Conservation (phyloP, 2,888 invertebrate genomes). For the Polymixis flavicincta region DNA sequence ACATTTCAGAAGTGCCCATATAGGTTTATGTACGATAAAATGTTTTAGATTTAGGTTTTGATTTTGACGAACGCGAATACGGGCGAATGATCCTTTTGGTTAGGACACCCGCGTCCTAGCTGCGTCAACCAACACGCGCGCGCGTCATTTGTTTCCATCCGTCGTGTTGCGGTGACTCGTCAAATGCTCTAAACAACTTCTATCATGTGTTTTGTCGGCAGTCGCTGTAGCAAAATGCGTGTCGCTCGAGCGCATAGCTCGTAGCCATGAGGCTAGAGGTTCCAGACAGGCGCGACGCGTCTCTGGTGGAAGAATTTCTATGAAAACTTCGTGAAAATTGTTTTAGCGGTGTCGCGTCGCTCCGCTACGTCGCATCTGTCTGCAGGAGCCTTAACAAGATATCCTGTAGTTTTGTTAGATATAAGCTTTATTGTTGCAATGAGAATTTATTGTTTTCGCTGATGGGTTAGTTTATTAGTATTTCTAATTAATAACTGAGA, state of each 20-base stretch:
- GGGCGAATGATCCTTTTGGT: too few species aligned
- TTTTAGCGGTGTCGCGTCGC: too few species aligned
- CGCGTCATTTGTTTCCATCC: not conserved
- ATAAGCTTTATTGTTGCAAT: constrained; percentile 25
- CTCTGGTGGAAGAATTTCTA: too few species aligned
- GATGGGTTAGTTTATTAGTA: not conserved
- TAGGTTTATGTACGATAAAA: not conserved
- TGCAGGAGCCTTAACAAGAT: constrained; percentile 57
- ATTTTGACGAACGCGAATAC: too few species aligned
- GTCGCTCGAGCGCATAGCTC: not conserved
- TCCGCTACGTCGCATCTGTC: too few species aligned
- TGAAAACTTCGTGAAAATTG: too few species aligned
- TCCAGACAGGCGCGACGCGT: too few species aligned
- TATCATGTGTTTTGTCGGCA: not conserved
- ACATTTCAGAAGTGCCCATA: too few species aligned
- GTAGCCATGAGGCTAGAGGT: too few species aligned
- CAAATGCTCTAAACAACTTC: not conserved
- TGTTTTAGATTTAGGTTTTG: not conserved
- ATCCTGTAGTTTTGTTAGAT: constrained; percentile 67
- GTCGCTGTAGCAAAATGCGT: too few species aligned
- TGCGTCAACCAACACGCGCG: not conserved
- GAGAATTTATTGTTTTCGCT: constrained; percentile 5
- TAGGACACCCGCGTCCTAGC: too few species aligned
- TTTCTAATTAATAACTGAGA: not conserved
- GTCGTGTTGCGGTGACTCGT: not conserved